These are phyloP conservation scores for Antigone vipio DNA, from an alignment of 2,113 vertebrate genomes.

Conservation along the genomic window DNA sequence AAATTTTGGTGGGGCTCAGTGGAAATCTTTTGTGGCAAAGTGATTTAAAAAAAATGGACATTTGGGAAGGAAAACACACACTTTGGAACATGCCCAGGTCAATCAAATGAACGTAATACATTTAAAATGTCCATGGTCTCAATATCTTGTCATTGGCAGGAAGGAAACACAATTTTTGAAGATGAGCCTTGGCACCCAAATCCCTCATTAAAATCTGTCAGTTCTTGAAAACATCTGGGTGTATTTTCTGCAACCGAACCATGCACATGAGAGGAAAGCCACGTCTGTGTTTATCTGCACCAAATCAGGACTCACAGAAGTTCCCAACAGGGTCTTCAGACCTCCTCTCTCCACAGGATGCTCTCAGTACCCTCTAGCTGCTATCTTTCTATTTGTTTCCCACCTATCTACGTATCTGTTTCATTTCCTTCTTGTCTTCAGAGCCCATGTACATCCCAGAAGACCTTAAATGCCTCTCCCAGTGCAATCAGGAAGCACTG, in stretches of 20 bases:
- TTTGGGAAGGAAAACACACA: background rate
- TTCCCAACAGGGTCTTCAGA: background rate
- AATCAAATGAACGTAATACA: background rate
- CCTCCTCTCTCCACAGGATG: background rate
- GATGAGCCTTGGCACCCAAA: background rate
- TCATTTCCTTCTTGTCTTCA: background rate
- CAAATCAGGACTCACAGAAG: background rate
- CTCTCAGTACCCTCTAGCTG: background rate
- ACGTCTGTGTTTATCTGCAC: background rate
- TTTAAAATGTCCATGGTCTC: background rate
- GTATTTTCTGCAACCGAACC: background rate
- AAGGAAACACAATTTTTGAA: background rate
- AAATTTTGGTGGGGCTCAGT: slow-evolving; percentile 34
- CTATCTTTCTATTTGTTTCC: background rate
- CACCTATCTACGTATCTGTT: background rate
- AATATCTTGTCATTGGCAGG: background rate
- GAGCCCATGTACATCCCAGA: background rate
- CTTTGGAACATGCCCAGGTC: background rate
- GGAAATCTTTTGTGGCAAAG: slow-evolving; percentile 14
- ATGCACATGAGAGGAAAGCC: fast-evolving
- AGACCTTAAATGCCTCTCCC: background rate
- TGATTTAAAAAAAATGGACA: background rate
- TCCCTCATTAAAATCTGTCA: background rate
- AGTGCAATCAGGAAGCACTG: background rate
- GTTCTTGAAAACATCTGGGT: background rate